phyloP scores from a whole-genome alignment of 2,113 vertebrate genomes.

The Anthoscopus minutus region DNA sequence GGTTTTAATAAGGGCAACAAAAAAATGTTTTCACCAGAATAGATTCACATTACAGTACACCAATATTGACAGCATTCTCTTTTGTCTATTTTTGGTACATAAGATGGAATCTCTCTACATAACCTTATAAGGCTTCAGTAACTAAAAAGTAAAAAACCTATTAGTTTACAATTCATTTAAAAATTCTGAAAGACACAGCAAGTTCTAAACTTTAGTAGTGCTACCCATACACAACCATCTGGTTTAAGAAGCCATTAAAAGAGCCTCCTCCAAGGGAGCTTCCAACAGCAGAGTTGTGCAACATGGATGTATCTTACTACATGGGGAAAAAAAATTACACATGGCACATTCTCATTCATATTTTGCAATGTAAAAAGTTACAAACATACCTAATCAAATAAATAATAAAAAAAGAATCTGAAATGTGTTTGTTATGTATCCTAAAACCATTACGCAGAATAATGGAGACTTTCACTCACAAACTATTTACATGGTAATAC shows the following conservation, averaged over 20 bases:
- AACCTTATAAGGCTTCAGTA: constrained; percentile 78
- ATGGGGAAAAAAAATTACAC: constrained; percentile 64
- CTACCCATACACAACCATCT: constrained; percentile 72
- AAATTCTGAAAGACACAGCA: constrained; percentile 78
- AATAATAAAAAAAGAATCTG: constrained; percentile 82
- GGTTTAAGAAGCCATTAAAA: constrained; percentile 68
- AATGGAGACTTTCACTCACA: constrained; percentile 78
- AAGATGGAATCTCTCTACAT: constrained; percentile 76
- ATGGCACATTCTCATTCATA: constrained; percentile 80
- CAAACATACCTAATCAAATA: constrained; percentile 87
- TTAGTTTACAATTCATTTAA: constrained; percentile 79
- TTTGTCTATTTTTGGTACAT: constrained; percentile 82
- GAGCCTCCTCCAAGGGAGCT: constrained; percentile 66
- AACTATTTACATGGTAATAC: constrained; percentile 89
- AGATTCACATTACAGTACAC: constrained; percentile 81
- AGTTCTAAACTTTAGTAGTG: constrained; percentile 80
- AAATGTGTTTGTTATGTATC: constrained; percentile 74
- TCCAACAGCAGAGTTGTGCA: constrained; percentile 75
- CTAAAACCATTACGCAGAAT: constrained; percentile 79
- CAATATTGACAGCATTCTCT: constrained; percentile 79
- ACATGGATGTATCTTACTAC: constrained; percentile 73
- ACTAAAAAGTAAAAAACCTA: constrained; percentile 79
- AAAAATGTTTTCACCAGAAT: constrained; percentile 71
- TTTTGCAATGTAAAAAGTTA: constrained; percentile 78
- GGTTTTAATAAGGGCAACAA: constrained; percentile 77